Base-by-base conservation (phyloP, 2,113 vertebrate genomes). In the Oreochromis spilurus region DNA sequence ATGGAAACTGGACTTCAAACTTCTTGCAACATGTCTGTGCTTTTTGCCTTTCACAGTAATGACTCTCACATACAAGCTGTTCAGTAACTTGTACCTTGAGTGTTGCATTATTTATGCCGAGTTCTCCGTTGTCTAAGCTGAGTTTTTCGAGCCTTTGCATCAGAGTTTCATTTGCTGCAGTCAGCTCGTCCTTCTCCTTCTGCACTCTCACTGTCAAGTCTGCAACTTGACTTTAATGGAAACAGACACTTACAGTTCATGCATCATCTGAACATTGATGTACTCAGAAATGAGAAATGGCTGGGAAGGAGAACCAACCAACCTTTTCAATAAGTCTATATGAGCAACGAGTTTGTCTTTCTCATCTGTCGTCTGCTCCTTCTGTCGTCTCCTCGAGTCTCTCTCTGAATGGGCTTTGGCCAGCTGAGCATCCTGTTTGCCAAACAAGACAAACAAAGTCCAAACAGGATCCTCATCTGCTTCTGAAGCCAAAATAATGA, bases 341-440 rank as follows among this genome's bases (percentile, higher is more conserved):
- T 97, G 95, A 95, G 94, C 93, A 75, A 96, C 91, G 81, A 98
- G 95, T 4, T 48, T 84, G 9, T 86, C 87, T 86, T 96, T 98
- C 93, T 95, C 97, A 83, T 97, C 95, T 21, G 86, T 53, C 13
- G 93, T 89, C 85, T 92, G 93, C 93, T 97, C 94, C 14, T 97
- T 95, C 87, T 95, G 93, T 1, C 19, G 94, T 92, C 94, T 97
- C 96, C 97, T 97, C 86, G 85, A 86, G 70, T 96, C 94, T 6
- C 93, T 95, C 86, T 96, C 95, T 84, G 93, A 95, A 81, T 91
- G 78, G 50, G 95, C 95, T 81, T 96, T 95, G 85, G 90, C 90
- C 84, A 98, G 92, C 91, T 95, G 92, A 86, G 91, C 91, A 87
- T 99, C 97, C 98, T 98, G 55, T 43, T 12, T 17, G 17, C 72